These are phyloP conservation scores for Chaetura pelagica DNA, from an alignment of 2,113 vertebrate genomes.

Conservation along the genomic window DNA sequence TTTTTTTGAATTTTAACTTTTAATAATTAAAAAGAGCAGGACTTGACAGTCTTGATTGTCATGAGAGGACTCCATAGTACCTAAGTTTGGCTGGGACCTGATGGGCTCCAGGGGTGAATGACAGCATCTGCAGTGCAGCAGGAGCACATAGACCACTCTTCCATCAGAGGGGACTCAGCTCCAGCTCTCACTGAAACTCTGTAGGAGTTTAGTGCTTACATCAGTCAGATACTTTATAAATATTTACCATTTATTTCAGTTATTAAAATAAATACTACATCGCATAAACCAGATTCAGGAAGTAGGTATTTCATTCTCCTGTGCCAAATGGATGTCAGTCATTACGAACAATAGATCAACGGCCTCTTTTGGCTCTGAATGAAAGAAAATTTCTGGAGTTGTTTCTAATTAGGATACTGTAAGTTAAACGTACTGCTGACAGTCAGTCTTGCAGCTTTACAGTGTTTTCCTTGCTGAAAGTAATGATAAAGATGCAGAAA, in stretches of 20 bases:
- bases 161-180: background rate
- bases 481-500: background rate
- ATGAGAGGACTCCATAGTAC: background rate
- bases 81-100: background rate
- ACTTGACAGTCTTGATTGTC: background rate
- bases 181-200: background rate
- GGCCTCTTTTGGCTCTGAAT: conserved; percentile 44
- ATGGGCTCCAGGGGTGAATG: background rate
- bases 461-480: background rate
- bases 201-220: background rate
- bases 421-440: background rate
- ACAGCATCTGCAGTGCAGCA: background rate
- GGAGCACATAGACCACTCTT: background rate
- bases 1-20: background rate
- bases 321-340: background rate
- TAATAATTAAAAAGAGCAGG: background rate
- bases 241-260: background rate
- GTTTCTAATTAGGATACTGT: conserved; percentile 38
- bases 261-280: conserved; percentile 1
- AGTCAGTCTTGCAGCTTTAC: conserved; percentile 18
- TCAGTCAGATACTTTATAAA: background rate
- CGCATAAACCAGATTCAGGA: background rate
- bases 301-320: background rate
- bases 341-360: background rate
- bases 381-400: conserved; percentile 12